phyloP scores from a whole-genome alignment of 2,113 vertebrate species.

The Bambusicola thoracicus region DNA sequence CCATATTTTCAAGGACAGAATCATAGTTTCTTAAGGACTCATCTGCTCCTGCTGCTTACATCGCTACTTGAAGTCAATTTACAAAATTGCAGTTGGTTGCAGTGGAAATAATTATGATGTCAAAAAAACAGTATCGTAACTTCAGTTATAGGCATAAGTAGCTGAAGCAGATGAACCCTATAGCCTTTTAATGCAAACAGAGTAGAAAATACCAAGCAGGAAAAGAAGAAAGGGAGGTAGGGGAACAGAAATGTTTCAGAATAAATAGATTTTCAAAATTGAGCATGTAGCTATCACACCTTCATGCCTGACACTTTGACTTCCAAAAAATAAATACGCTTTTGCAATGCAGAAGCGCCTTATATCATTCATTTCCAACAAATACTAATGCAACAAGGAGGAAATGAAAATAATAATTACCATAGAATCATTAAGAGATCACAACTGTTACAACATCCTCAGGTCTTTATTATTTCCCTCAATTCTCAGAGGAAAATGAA shows the following conservation, averaged over 20 bases:
- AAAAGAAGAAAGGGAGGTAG: not conserved
- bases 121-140: not conserved
- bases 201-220: not conserved
- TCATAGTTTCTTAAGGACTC: not conserved
- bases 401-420: not conserved
- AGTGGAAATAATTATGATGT: not conserved
- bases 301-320: not conserved
- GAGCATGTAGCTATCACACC: not conserved
- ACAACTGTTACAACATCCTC: not conserved
- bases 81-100: not conserved
- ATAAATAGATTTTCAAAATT: not conserved
- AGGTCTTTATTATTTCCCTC: not conserved
- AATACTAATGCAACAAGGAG: not conserved
- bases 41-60: not conserved
- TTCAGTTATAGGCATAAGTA: not conserved
- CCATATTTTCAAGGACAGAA: not conserved
- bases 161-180: not conserved
- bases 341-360: not conserved
- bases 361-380: not conserved
- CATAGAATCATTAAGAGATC: not conserved
- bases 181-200: not conserved
- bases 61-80: not conserved
- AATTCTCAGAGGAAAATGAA: not conserved
- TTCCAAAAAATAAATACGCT: not conserved
- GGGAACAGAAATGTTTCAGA: not conserved